Conservation (phyloP, 1,140 invertebrate species). For the Microvelia longipes region DNA sequence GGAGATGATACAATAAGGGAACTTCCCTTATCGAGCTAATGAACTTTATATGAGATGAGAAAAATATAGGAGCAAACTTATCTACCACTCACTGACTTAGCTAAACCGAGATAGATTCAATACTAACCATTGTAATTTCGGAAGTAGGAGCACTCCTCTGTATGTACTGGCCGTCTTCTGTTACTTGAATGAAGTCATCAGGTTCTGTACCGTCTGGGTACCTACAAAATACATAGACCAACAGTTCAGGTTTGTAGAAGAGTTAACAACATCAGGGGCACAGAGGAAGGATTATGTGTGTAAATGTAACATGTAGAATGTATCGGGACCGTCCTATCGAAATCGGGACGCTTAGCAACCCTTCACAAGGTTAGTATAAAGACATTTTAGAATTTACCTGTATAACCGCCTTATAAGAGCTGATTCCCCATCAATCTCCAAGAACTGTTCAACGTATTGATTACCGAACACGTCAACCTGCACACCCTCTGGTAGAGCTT, state of each 20-base stretch:
- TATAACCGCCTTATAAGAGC: neutral
- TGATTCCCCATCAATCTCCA: constrained; percentile 1
- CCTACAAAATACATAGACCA: neutral
- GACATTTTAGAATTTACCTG: neutral
- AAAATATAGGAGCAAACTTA: too few relatives aligned
- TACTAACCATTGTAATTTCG: too few relatives aligned
- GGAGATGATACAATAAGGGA: too few relatives aligned
- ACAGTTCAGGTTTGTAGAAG: neutral
- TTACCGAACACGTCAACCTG: constrained; percentile 8
- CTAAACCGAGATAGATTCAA: too few relatives aligned
- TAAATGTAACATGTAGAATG: neutral
- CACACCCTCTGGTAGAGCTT: constrained; percentile 1
- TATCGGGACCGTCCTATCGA: neutral
- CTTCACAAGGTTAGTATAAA: neutral
- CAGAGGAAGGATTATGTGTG: too few relatives aligned
- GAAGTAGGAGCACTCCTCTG: too few relatives aligned
- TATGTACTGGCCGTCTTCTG: neutral
- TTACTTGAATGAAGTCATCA: neutral
- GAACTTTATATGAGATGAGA: too few relatives aligned
- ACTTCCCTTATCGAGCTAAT: too few relatives aligned
- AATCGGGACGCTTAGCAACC: neutral
- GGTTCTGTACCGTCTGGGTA: neutral
- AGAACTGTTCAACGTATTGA: constrained; percentile 6
- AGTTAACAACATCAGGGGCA: too few relatives aligned
- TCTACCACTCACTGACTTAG: too few relatives aligned